Evolutionary conservation across 2,888 invertebrate species (phyloP).

Genomic region (Nomada ruficornis): DNA sequence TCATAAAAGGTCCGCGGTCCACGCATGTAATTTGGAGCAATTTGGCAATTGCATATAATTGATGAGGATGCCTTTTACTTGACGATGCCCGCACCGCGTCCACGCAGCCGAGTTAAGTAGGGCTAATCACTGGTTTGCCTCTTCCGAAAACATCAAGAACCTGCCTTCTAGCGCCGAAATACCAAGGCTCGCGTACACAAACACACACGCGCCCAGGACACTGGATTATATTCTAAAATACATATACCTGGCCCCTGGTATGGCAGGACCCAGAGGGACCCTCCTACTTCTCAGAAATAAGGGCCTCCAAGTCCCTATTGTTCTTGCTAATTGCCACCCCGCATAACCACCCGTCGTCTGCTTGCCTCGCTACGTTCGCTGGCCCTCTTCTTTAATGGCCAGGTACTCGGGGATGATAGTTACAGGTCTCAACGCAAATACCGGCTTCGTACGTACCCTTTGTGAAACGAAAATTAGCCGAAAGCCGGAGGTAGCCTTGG

Average conservation of each 20-base stretch:
- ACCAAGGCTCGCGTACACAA: slow-evolving; percentile 46
- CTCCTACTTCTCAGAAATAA: slow-evolving; percentile 81
- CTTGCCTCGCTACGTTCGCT: slow-evolving; percentile 57
- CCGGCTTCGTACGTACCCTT: slow-evolving; percentile 67
- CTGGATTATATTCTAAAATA: slow-evolving; percentile 29
- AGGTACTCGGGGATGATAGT: slow-evolving; percentile 73
- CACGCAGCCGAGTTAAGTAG: slow-evolving; percentile 78
- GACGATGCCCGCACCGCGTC: slow-evolving; percentile 70
- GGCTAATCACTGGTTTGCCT: slow-evolving; percentile 81
- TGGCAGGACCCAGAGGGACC: slow-evolving; percentile 67
- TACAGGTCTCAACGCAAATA: slow-evolving; percentile 77
- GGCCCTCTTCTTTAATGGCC: slow-evolving; percentile 68
- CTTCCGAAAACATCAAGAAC: slow-evolving; percentile 69
- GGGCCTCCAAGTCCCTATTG: slow-evolving; percentile 79
- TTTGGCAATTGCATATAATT: slow-evolving; percentile 84
- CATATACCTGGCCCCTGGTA: slow-evolving; percentile 63
- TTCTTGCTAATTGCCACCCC: slow-evolving; percentile 84
- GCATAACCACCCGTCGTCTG: slow-evolving; percentile 70
- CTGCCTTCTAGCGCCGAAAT: slow-evolving; percentile 72
- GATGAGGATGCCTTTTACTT: slow-evolving; percentile 81
- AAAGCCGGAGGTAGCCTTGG: slow-evolving; percentile 53
- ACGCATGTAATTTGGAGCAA: slow-evolving; percentile 82
- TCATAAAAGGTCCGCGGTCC: slow-evolving; percentile 63
- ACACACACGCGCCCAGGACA: slow-evolving; percentile 23
- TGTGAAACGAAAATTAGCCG: slow-evolving; percentile 70